Conservation (phyloP, 35 echinoderm and acorn worm genomes). For the Acanthaster planci region DNA sequence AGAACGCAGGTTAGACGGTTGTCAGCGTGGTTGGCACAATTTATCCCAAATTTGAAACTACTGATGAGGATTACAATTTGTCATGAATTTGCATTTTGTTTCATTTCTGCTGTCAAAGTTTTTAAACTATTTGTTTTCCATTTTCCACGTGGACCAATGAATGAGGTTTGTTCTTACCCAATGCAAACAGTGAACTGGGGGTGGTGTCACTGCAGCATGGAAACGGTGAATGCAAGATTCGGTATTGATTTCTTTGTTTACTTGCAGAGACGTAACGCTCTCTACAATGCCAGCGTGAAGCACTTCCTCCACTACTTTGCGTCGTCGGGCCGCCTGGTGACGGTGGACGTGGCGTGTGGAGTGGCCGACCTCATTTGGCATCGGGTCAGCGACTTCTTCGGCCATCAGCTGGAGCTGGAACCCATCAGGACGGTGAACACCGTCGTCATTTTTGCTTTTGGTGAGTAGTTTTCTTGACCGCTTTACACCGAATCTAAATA, state of each 20-base stretch:
- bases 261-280: constrained; percentile 69
- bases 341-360: constrained; percentile 88
- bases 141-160: too few relatives aligned
- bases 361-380: constrained; percentile 96
- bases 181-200: too few relatives aligned
- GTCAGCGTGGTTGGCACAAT: background rate
- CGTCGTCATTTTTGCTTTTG: constrained; percentile 88
- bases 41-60: background rate
- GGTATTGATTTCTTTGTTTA: background rate
- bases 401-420: constrained; percentile 64
- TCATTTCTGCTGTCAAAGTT: background rate
- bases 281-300: constrained; percentile 88
- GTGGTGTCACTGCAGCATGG: too few relatives aligned
- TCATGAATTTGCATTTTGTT: constrained; percentile 10
- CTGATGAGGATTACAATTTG: background rate
- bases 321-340: constrained; percentile 59
- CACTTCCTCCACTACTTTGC: constrained; percentile 75
- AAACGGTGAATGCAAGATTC: too few relatives aligned
- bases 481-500: background rate
- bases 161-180: too few relatives aligned
- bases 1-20: constrained; percentile 75
- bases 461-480: constrained; percentile 35
- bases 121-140: too few relatives aligned
- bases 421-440: constrained; percentile 90
- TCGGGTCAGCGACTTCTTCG: constrained; percentile 88